Evolutionary conservation across 2,113 vertebrate species (phyloP), one percentile per base, ranked within the genome.

Genomic region (Pelobates fuscus): DNA sequence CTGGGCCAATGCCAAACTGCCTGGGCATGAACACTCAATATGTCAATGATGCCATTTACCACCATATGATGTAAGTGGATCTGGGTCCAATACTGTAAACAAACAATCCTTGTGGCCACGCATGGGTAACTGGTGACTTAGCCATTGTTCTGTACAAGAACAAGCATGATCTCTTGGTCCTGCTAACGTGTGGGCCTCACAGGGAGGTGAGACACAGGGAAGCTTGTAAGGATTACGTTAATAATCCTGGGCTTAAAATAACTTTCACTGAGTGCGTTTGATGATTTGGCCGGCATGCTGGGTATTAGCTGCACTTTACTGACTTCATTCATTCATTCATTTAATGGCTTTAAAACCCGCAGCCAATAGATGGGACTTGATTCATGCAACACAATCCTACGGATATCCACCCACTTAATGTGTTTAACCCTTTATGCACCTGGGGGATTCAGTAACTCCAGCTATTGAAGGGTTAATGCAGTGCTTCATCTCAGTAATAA

Each of bases 151-250:
- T n/a, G 5, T n/a, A 12, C 49, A 52, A 25, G 32, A 30, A 11
- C 32, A 15, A 55, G 46, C 52, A 79, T 10, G 71, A 63, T 25
- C 55, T 11, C 29, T 67, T 5, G 12, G 4, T 3, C 30, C 78
- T 82, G 18, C 61, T 29, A 21, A 15, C 44, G 25, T 80, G 78
- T 78, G 84, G 78, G 77, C 84, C 59, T 84, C 82, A 81, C 83
- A 77, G 84, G 77, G 23, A 76, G 61, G 55, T 54, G 30, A 78
- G 70, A 64, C 52, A 32, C 25, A 77, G 75, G 23, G 14, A 60
- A 26, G 43, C 46, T 55, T 57, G 30, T 54, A 24, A 30, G 63
- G 54, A 68, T 68, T 27, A 44, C 26, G 17, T 58, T 15, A 14
- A 27, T 71, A 71, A 62, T 71, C 70, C n/a, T 18, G 29, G 23